Conservation (phyloP, 2,888 invertebrate genomes). For the Mimachlamys varia region DNA sequence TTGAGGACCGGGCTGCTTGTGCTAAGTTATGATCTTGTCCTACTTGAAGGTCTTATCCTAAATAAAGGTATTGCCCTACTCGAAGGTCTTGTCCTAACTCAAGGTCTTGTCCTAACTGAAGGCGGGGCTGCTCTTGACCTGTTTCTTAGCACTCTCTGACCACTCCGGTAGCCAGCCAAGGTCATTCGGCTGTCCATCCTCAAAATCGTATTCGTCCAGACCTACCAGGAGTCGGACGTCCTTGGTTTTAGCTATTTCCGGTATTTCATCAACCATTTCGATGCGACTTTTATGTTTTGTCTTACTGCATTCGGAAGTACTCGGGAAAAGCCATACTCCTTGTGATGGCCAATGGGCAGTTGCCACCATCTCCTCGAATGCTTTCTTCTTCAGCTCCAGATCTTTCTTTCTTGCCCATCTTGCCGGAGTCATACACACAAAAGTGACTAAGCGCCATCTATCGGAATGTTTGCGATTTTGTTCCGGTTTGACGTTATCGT, state of each 20-base stretch:
- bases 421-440: constrained; percentile 75
- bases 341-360: constrained; percentile 74
- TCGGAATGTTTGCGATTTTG: constrained; percentile 64
- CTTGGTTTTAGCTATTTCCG: constrained; percentile 56
- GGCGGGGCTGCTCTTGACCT: not conserved
- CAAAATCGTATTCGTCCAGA: constrained; percentile 52
- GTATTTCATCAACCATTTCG: constrained; percentile 50
- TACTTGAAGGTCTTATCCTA: too few relatives aligned
- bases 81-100: too few relatives aligned
- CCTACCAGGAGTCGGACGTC: constrained; percentile 51
- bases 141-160: not conserved
- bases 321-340: constrained; percentile 55
- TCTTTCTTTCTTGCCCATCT: constrained; percentile 70
- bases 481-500: constrained; percentile 73
- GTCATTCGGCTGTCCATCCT: constrained; percentile 52
- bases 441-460: constrained; percentile 73
- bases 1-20: too few relatives aligned
- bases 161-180: constrained; percentile 50
- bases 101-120: not conserved
- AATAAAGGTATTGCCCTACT: too few relatives aligned
- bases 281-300: constrained; percentile 41
- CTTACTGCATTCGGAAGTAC: constrained; percentile 37
- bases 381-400: constrained; percentile 63
- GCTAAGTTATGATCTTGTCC: too few relatives aligned
- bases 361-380: constrained; percentile 63